A percentile compares a stretch with the other conserved stretches of the same genome.
Conservation (phyloP, 2,113 vertebrate species). For the Helogale parvula region DNA sequence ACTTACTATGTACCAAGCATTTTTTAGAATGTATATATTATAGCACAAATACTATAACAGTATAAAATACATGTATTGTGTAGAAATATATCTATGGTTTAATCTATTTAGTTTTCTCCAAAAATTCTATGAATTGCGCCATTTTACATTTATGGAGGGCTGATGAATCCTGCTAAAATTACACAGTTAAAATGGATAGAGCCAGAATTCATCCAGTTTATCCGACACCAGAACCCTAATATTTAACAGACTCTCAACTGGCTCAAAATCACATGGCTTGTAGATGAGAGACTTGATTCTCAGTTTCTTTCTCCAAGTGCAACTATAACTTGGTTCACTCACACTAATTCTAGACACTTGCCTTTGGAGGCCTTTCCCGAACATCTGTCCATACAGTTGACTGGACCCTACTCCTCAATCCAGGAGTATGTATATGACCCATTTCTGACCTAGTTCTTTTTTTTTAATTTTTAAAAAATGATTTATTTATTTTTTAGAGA, state of each 20-base stretch:
- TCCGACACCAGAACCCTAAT: background rate
- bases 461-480: no score
- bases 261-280: background rate
- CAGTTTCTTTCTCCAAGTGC: background rate
- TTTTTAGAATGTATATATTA: background rate
- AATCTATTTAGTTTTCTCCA: background rate
- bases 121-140: background rate
- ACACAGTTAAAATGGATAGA: background rate
- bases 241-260: background rate
- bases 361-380: background rate
- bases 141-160: background rate
- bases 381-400: background rate
- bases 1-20: background rate
- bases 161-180: background rate
- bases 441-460: background rate
- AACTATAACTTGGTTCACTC: background rate
- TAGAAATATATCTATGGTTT: background rate
- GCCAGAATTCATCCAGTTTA: background rate
- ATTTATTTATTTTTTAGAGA: no score
- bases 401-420: background rate
- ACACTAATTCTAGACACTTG: background rate
- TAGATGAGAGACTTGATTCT: background rate
- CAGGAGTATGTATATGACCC: background rate
- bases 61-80: no score
- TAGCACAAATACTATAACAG: no score